These are phyloP conservation scores for Orcinus orca DNA, from an alignment of 2,113 vertebrate species.

Conservation along the genomic window DNA sequence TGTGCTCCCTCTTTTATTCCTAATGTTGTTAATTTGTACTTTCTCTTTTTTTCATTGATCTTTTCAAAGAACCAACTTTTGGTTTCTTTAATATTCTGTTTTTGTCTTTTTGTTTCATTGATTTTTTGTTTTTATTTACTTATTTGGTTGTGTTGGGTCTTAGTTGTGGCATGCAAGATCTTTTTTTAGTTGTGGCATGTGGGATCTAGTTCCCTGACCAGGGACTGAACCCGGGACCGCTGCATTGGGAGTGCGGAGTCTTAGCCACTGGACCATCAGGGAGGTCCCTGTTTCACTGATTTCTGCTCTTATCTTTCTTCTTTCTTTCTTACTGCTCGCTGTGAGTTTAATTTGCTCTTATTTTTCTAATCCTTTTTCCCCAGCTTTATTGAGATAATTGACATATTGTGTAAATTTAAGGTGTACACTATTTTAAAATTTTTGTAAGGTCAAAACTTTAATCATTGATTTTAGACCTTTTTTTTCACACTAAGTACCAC, in stretches of 20 bases:
- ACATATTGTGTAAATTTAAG: background rate
- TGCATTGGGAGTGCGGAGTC: too few relatives aligned
- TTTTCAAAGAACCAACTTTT: slow-evolving; percentile 1
- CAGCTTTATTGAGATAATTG: background rate
- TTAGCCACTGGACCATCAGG: too few relatives aligned
- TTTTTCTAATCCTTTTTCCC: background rate
- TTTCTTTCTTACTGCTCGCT: background rate
- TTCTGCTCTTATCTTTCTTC: background rate
- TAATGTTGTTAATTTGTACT: background rate
- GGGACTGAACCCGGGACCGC: too few relatives aligned
- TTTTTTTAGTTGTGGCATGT: too few relatives aligned
- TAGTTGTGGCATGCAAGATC: too few relatives aligned
- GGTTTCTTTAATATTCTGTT: background rate
- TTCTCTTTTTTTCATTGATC: background rate
- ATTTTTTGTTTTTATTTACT: too few relatives aligned
- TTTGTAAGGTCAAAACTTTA: background rate
- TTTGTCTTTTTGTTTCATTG: background rate
- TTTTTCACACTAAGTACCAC: background rate
- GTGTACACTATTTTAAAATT: background rate
- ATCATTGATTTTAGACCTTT: background rate
- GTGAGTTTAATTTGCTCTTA: background rate
- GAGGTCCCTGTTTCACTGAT: background rate
- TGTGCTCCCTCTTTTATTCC: background rate
- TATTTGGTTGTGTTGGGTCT: too few relatives aligned
- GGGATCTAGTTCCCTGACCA: too few relatives aligned